Evolutionary conservation across 2,113 vertebrate genomes (phyloP), one percentile per base, ranked within the genome.

Genomic region (Cavia aperea): DNA sequence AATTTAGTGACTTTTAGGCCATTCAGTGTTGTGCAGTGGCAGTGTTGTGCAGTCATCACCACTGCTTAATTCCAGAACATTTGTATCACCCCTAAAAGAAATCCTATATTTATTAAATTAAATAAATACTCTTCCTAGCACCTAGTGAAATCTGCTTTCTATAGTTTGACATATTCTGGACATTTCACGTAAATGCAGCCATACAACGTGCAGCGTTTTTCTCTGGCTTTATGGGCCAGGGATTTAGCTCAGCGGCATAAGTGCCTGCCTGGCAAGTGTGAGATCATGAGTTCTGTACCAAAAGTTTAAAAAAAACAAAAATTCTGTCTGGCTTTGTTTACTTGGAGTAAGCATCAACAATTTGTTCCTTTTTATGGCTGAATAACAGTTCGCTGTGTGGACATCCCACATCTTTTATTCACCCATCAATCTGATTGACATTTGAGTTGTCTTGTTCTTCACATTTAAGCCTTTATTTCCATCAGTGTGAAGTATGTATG

Each of bases 151-250:
- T 19, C 54, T 21, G 15, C 62, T 66, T 54, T 46, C 83, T 88
- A 0, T 36, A 46, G 51, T 39, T 26, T 19, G 36, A 24, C 29
- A 31, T 77, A 1, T 54, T 62, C 29, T 43, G 54, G 63, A 21
- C 26, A 13, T 26, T 51, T 39, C 46, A 23, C 21, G 15, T 36
- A 31, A 14, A 31, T 5, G 23, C 31, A 73, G 31, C 33, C 78
- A 11, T 9, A 43, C 4, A 36, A 1, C 3, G 3, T 0, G 7
- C 1, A 46, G 58, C 19, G 65, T 72, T 73, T 26, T 15, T 9
- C 23, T 66, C 75, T 21, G 49, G 56, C 66, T 62, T 24, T 54
- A 12, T 54, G 51, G 51, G 8, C 12, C 12, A 12, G 51, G 51
- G 51, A 54, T 54, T 54, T 54, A 54, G 51, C 51, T 54, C 51